Percentiles rank a stretch among this genome's conserved stretches.
phyloP scores from a whole-genome alignment of 2,797 vertebrate genomes.

The Microhierax caerulescens region DNA sequence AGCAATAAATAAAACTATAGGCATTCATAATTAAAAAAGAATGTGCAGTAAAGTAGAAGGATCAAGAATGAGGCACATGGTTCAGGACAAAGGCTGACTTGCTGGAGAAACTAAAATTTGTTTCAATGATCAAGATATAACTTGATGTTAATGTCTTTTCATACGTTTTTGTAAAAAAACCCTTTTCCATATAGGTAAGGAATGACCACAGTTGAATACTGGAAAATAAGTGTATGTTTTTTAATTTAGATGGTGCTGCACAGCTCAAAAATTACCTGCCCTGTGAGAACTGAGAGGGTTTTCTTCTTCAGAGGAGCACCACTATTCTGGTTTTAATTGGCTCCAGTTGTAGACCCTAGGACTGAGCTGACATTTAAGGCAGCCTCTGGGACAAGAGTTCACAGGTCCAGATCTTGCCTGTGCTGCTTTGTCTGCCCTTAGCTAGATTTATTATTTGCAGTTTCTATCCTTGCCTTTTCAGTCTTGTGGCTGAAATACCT shows the following conservation, averaged over 20 bases:
- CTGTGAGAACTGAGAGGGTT: neutral
- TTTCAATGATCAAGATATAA: neutral
- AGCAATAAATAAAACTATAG: neutral
- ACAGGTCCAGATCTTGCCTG: neutral
- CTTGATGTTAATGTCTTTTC: neutral
- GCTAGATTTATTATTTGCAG: neutral
- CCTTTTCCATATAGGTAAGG: neutral
- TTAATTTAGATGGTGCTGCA: neutral
- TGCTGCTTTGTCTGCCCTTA: neutral
- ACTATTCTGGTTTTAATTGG: neutral
- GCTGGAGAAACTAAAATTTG: neutral
- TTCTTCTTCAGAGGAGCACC: neutral
- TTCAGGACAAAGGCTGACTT: neutral
- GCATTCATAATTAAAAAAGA: neutral
- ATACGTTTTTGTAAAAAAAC: neutral
- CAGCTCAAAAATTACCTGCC: neutral
- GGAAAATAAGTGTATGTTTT: neutral
- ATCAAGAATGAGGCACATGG: neutral
- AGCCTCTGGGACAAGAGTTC: neutral
- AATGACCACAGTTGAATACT: neutral
- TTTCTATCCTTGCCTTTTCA: neutral
- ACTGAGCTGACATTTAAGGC: neutral
- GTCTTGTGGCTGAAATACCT: neutral
- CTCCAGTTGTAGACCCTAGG: neutral
- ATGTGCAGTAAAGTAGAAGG: neutral